A percentile compares a stretch with the other conserved stretches of the same genome.
phyloP scores from a whole-genome alignment of 2,113 vertebrate species.

The Notarius lentiginosus region DNA sequence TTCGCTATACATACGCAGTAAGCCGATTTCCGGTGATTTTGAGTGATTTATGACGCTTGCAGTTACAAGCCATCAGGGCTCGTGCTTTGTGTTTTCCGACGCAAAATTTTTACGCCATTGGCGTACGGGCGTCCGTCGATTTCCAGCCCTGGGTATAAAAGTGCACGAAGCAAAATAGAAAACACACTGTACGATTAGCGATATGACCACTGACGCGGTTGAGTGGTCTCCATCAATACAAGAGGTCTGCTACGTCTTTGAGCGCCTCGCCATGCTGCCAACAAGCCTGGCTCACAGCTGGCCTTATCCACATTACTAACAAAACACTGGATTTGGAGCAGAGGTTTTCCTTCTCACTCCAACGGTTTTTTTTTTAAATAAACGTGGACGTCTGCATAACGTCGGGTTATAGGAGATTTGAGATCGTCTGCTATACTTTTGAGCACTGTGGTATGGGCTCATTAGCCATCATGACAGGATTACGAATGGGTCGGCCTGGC shows the following conservation, averaged over 20 bases:
- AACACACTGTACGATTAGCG: not conserved
- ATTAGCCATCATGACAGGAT: not conserved
- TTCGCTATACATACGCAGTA: too few relatives aligned
- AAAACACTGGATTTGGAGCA: not conserved
- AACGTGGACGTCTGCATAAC: not conserved
- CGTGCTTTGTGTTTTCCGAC: too few relatives aligned
- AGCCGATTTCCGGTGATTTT: too few relatives aligned
- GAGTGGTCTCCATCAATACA: not conserved
- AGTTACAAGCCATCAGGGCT: too few relatives aligned
- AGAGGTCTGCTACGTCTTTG: too few relatives aligned
- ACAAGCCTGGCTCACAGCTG: not conserved
- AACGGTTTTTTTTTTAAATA: not conserved
- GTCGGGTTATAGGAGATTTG: not conserved
- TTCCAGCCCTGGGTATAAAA: not conserved
- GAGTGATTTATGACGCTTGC: too few relatives aligned
- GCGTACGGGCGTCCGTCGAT: too few relatives aligned
- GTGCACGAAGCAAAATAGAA: not conserved
- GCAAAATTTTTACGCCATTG: too few relatives aligned
- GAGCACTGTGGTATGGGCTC: not conserved
- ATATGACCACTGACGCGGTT: not conserved
- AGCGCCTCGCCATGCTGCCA: not conserved
- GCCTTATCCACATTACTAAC: not conserved
- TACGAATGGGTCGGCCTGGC: not conserved
- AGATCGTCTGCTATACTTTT: not conserved
- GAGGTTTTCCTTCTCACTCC: not conserved